phyloP scores from a whole-genome alignment of 2,888 invertebrate genomes.

The Iphiclides podalirius region DNA sequence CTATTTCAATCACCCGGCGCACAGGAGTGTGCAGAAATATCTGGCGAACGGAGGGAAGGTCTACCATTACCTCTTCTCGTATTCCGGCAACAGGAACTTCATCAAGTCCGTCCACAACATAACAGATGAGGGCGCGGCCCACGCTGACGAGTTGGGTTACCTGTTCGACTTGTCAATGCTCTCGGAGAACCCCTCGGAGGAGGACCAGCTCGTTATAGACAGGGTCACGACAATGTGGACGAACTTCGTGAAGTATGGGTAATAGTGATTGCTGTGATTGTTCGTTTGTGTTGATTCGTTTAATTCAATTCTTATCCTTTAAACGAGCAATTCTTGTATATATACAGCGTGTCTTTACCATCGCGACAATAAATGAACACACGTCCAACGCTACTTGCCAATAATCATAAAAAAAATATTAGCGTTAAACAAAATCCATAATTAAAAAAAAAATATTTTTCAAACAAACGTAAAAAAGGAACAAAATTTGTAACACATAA shows the following conservation, averaged over 20 bases:
- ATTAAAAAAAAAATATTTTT: too few relatives aligned
- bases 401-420: too few relatives aligned
- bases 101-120: conserved; percentile 31
- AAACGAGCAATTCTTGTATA: too few relatives aligned
- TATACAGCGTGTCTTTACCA: too few relatives aligned
- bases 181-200: conserved; percentile 23
- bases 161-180: conserved; percentile 40
- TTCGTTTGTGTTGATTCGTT: too few relatives aligned
- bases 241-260: conserved; percentile 24
- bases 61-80: conserved; percentile 53
- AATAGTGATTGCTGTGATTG: too few relatives aligned
- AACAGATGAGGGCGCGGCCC: conserved; percentile 37
- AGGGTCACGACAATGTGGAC: conserved; percentile 41
- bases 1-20: conserved; percentile 42
- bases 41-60: conserved; percentile 31
- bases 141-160: conserved; percentile 53
- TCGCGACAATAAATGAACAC: too few relatives aligned
- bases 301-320: too few relatives aligned
- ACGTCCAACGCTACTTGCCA: too few relatives aligned
- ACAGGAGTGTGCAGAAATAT: conserved; percentile 40
- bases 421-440: too few relatives aligned
- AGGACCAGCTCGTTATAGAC: conserved; percentile 48
- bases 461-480: too few relatives aligned
- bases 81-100: conserved; percentile 42
- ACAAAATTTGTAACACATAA: too few relatives aligned